Base-by-base conservation (phyloP, 1,140 invertebrate genomes). In the Pygmarrhopalites habei region DNA sequence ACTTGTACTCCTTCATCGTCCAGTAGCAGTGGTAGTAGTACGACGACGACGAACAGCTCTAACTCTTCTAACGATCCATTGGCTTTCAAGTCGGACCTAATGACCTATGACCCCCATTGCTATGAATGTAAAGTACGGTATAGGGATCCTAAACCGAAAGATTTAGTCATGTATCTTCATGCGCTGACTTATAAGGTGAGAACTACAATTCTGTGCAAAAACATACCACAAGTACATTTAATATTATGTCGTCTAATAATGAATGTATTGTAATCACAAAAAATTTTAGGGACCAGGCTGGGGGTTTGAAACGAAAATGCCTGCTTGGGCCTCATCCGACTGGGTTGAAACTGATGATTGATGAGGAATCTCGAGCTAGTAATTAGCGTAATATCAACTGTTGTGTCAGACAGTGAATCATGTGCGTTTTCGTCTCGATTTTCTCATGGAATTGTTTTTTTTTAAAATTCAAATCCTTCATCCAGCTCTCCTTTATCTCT, bases 111-210 rank as follows among this genome's bases (percentile, higher is more conserved):
- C 73, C 83, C 86, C 2, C 86, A 93, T 73, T 98, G 94, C 78
- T 88, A 89, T 74, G 90, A 95, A 75, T 97, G 94, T 76, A 89
- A 90, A 75, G 86, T 91, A 15, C 82, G 89, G 56, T 95, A 92
- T 77, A 79, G 87, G 61, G 93, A 98, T 75, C 93, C 94, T 0
- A 86, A 88, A 61, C 88, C 90, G 0, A 83, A 86, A 64, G 90
- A 96, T 74, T 80, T 97, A 19, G 85, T 95, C 61, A 95, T 98
- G 89, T 96, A 93, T 76, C 81, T 98, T 17, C 94, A 97, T 77
- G 92, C 92, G 19, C 90, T 91, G 82, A 88, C 86, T 72, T 96
- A 95, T 75, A 86, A 85, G 79, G 88, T 82, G 72, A 68, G 55
- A 74, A 23, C 46, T 7, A 72, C 44, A n/a, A n/a, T n/a, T n/a